Evolutionary conservation across 1,140 invertebrate species (phyloP), one percentile per base, ranked within the genome.

Genomic region (Drosophila bipectinata): DNA sequence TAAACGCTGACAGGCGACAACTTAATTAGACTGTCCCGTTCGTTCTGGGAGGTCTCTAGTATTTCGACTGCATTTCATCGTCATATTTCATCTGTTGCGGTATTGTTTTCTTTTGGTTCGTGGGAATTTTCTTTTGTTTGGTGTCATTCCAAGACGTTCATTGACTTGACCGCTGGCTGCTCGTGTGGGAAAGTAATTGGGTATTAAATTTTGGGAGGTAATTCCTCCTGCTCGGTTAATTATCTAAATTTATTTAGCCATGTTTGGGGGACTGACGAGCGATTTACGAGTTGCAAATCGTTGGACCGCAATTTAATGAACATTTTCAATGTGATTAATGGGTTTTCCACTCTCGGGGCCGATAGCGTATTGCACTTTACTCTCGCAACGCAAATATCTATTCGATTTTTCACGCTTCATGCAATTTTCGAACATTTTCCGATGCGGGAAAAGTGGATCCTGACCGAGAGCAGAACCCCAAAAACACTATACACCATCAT

Each of bases 341-440:
- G 63, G 60, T 58, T 80, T 76, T 72, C 72, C 72, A 57, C 74
- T 68, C 60, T 72, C 83, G 79, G 34, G 34, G 83, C 88, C 77
- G 77, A 88, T 72, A 69, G 15, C 39, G 57, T 51, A 74, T 60
- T 79, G 48, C 67, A 59, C 54, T 64, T 62, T 64, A 48, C 71
- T 67, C 61, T 45, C 37, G 41, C 55, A 15, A 1, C 45, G 53
- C 58, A 77, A 76, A 88, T 88, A 88, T 79, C 82, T 79, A 57
- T 64, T 83, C 79, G 75, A 77, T 77, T 79, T 88, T 88, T 88
- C 79, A 88, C 83, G 83, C 83, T 88, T 88, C 84, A 88, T 88
- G 83, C 79, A 77, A 82, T 77, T 88, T 73, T 79, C 54, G 47
- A 63, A 59, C 78, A 82, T 85, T 85, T 84, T 74, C 45, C 44